These are phyloP conservation scores for Microcebus jonahi DNA, from an alignment of 2,113 vertebrate species.

Conservation along the genomic window DNA sequence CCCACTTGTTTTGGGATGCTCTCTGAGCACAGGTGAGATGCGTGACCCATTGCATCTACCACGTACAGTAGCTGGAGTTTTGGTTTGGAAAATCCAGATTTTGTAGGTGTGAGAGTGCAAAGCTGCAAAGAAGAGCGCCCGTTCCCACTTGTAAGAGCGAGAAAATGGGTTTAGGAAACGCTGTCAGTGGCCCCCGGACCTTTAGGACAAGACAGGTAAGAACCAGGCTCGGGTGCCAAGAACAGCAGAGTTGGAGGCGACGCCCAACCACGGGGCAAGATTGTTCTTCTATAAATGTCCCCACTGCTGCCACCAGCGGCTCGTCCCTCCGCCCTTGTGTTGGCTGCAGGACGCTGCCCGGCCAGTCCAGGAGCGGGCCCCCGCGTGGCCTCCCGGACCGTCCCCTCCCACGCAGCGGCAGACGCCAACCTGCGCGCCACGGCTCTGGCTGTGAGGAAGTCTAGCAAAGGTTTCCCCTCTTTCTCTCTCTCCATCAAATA, in stretches of 20 bases:
- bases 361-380: too few relatives aligned
- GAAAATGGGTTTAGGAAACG: not conserved
- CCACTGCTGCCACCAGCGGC: not conserved
- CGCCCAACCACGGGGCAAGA: fast-evolving
- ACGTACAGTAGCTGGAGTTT: not conserved
- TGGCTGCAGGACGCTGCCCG: not conserved
- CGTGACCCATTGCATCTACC: too few relatives aligned
- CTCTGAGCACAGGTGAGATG: too few relatives aligned
- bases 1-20: not conserved
- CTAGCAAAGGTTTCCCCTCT: not conserved
- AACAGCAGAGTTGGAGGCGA: fast-evolving
- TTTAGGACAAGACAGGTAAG: not conserved
- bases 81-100: not conserved
- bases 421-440: not conserved
- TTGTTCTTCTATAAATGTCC: fast-evolving
- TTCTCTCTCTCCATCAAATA: not conserved
- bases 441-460: not conserved
- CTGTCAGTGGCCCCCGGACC: fast-evolving
- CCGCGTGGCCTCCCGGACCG: too few relatives aligned
- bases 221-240: fast-evolving
- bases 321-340: fast-evolving
- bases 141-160: not conserved
- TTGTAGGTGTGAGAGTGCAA: too few relatives aligned
- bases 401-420: fast-evolving
- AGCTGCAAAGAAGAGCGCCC: not conserved